Percentiles rank a stretch among this genome's conserved stretches.
These are phyloP conservation scores for Pantelozetes paolii DNA, from an alignment of 2,888 invertebrate genomes.

Conservation along the genomic window DNA sequence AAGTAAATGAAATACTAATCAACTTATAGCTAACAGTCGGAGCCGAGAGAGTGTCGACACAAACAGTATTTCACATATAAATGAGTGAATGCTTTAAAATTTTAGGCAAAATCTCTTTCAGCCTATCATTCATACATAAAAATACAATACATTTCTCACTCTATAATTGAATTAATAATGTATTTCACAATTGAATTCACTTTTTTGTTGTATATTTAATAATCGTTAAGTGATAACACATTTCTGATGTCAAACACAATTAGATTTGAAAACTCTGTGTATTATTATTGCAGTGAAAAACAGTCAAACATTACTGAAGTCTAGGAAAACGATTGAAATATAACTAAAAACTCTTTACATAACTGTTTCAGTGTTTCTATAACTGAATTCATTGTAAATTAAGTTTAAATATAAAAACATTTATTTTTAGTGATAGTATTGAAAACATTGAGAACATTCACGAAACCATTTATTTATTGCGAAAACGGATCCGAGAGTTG, in stretches of 20 bases:
- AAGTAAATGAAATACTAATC: constrained; percentile 37
- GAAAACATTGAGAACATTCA: constrained; percentile 21
- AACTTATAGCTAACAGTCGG: constrained; percentile 19
- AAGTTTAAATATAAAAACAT: background rate
- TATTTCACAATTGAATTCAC: constrained; percentile 30
- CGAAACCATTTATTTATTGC: constrained; percentile 22
- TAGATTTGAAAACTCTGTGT: background rate
- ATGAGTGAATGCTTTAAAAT: constrained; percentile 22
- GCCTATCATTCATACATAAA: background rate
- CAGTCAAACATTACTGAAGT: too few species aligned
- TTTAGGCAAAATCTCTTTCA: constrained; percentile 6
- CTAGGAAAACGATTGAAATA: too few species aligned
- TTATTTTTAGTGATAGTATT: background rate
- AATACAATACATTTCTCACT: background rate
- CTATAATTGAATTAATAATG: constrained; percentile 24
- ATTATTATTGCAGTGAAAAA: too few species aligned
- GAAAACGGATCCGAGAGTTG: constrained; percentile 19
- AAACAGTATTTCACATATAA: background rate
- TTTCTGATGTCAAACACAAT: constrained; percentile 20
- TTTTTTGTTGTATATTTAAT: constrained; percentile 33
- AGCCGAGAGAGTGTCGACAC: background rate
- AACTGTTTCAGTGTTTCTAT: background rate
- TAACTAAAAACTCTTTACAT: background rate
- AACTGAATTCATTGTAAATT: background rate
- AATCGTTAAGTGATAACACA: constrained; percentile 34